A percentile compares a stretch with the other conserved stretches of the same genome.
These are phyloP conservation scores for Sparidentex hasta DNA, from an alignment of 2,797 vertebrate genomes.

Conservation along the genomic window DNA sequence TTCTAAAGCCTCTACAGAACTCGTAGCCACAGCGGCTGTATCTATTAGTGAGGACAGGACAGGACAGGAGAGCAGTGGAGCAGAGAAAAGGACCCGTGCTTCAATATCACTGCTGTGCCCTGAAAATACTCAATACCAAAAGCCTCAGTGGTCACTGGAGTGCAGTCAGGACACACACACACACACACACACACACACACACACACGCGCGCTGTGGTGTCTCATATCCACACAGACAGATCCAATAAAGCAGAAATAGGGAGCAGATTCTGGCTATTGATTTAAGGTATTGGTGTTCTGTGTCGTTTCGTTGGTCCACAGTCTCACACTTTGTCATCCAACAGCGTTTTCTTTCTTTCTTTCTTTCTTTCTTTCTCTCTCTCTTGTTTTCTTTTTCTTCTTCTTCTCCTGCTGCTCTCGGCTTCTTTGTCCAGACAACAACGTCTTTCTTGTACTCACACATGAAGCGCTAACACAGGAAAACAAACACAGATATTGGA, in stretches of 20 bases:
- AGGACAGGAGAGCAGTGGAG: conserved; percentile 6
- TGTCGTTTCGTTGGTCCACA: conserved; percentile 53
- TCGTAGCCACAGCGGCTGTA: conserved; percentile 17
- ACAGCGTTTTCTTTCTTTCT: not conserved
- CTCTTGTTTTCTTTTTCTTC: not conserved
- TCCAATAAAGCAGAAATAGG: conserved; percentile 70
- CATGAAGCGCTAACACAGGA: conserved; percentile 2
- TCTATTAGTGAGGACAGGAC: conserved; percentile 12
- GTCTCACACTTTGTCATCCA: conserved; percentile 42
- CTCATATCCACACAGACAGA: conserved; percentile 59
- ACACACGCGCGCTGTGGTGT: conserved; percentile 8
- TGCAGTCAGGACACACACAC: conserved; percentile 28
- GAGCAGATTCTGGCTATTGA: conserved; percentile 65
- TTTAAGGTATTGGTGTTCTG: conserved; percentile 55
- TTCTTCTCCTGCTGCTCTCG: not conserved
- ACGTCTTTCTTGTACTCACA: not conserved
- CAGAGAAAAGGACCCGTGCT: conserved; percentile 16
- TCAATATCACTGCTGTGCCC: conserved; percentile 21
- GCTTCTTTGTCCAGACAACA: conserved; percentile 10
- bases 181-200: conserved; percentile 27
- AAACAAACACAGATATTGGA: not conserved
- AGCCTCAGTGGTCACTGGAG: conserved; percentile 35
- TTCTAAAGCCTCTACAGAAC: not conserved
- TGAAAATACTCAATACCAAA: conserved; percentile 29
- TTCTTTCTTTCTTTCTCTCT: not conserved